These are phyloP conservation scores for Polyommatus iphigenia DNA, from an alignment of 2,888 invertebrate species.

Conservation along the genomic window DNA sequence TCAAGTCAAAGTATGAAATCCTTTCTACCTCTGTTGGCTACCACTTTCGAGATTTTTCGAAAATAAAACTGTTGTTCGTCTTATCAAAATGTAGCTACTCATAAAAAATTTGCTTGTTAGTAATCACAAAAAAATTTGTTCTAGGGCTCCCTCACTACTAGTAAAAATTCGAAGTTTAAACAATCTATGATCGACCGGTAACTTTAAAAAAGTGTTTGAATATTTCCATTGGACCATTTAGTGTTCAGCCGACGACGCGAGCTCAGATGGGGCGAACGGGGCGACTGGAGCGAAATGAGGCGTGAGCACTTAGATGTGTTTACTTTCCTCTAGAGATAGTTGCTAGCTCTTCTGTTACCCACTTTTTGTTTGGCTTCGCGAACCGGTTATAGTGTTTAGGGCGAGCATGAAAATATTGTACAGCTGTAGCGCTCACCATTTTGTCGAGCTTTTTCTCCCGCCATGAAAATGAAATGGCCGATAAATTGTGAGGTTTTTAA, in stretches of 20 bases:
- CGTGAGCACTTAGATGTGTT: conserved; percentile 51
- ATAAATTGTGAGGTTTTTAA: background rate
- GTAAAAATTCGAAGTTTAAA: background rate
- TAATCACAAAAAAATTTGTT: too few relatives aligned
- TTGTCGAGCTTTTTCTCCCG: background rate
- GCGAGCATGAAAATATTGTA: conserved; percentile 25
- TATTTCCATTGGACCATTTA: conserved; percentile 25
- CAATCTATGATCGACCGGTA: background rate
- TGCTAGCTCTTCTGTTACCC: conserved; percentile 42
- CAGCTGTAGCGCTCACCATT: background rate
- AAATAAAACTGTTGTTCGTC: too few relatives aligned
- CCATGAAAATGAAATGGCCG: background rate
- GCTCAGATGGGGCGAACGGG: conserved; percentile 35
- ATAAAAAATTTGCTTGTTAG: too few relatives aligned
- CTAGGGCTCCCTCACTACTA: too few relatives aligned
- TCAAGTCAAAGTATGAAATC: too few relatives aligned
- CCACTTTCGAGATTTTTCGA: too few relatives aligned
- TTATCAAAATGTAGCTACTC: too few relatives aligned
- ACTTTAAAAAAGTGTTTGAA: background rate
- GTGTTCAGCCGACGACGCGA: conserved; percentile 20
- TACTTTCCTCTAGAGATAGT: conserved; percentile 47
- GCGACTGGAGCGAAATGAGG: conserved; percentile 43
- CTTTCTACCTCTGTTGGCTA: too few relatives aligned
- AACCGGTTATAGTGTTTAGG: conserved; percentile 34
- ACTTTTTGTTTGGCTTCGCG: conserved; percentile 42